A percentile compares a stretch with the other conserved stretches of the same genome.
Evolutionary conservation across 2,888 invertebrate genomes (phyloP).

Genomic region (Drosophila subsilvestris): DNA sequence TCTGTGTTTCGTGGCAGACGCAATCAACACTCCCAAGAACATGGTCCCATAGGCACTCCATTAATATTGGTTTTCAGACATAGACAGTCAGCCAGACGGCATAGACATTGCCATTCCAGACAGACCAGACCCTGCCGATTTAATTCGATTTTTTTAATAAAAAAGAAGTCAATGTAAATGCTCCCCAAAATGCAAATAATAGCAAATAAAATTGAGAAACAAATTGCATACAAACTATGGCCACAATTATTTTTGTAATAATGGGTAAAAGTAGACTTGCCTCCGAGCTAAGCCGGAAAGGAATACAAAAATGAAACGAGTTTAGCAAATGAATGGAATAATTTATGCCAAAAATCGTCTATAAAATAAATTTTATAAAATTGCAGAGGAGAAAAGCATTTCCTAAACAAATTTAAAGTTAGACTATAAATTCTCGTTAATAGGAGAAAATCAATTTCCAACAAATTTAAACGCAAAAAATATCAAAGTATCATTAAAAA

Average conservation of each 20-base stretch:
- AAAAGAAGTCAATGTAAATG: constrained; percentile 48
- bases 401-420: too few species aligned
- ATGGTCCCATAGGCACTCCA: constrained; percentile 17
- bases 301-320: constrained; percentile 40
- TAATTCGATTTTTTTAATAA: constrained; percentile 39
- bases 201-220: constrained; percentile 57
- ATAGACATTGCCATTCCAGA: too few species aligned
- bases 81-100: constrained; percentile 6
- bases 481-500: neutral
- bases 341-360: constrained; percentile 59
- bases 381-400: too few species aligned
- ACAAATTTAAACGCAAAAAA: neutral
- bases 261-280: constrained; percentile 37
- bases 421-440: too few species aligned
- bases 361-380: neutral
- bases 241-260: constrained; percentile 52
- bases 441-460: constrained; percentile 3
- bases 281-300: constrained; percentile 7
- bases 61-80: constrained; percentile 37
- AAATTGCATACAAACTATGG: too few species aligned
- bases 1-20: constrained; percentile 23
- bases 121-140: constrained; percentile 26
- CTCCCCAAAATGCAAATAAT: constrained; percentile 38
- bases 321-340: constrained; percentile 69
- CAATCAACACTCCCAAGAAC: constrained; percentile 12